Evolutionary conservation across 2,113 vertebrate species (phyloP).

Genomic region (Tragelaphus imberbis): DNA sequence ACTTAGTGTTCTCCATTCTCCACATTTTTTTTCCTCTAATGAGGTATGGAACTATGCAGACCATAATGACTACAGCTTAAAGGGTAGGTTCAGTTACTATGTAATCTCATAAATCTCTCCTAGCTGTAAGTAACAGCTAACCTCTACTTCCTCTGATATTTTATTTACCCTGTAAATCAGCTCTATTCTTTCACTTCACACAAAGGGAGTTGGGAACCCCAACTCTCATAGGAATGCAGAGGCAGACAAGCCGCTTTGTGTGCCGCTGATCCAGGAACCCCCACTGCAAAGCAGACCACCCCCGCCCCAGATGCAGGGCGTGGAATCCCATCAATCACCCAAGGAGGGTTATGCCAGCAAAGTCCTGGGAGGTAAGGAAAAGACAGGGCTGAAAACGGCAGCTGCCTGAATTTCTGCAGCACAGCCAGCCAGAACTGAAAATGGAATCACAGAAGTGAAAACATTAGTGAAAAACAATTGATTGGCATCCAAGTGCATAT

Average conservation of each 20-base stretch:
- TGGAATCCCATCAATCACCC: constrained; percentile 24
- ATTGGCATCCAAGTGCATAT: not conserved
- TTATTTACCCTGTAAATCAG: constrained; percentile 67
- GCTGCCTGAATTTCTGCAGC: not conserved
- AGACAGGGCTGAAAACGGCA: not conserved
- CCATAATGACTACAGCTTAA: constrained; percentile 60
- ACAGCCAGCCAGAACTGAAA: not conserved
- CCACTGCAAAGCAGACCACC: not conserved
- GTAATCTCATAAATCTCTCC: constrained; percentile 71
- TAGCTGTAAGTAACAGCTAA: constrained; percentile 59
- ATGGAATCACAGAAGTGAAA: not conserved
- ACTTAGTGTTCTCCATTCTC: constrained; percentile 50
- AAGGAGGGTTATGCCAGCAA: not conserved
- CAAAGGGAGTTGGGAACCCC: constrained; percentile 46
- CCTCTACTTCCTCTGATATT: constrained; percentile 55
- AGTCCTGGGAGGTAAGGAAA: not conserved
- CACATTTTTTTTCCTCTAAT: constrained; percentile 50
- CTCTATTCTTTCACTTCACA: constrained; percentile 49
- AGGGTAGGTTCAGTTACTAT: constrained; percentile 51
- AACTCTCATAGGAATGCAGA: constrained; percentile 23
- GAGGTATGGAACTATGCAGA: constrained; percentile 51
- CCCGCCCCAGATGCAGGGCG: not conserved
- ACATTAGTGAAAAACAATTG: not conserved
- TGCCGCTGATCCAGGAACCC: not conserved
- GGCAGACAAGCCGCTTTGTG: not conserved